Base-by-base conservation (phyloP, 2,113 vertebrate species). In the Colinus virginianus region DNA sequence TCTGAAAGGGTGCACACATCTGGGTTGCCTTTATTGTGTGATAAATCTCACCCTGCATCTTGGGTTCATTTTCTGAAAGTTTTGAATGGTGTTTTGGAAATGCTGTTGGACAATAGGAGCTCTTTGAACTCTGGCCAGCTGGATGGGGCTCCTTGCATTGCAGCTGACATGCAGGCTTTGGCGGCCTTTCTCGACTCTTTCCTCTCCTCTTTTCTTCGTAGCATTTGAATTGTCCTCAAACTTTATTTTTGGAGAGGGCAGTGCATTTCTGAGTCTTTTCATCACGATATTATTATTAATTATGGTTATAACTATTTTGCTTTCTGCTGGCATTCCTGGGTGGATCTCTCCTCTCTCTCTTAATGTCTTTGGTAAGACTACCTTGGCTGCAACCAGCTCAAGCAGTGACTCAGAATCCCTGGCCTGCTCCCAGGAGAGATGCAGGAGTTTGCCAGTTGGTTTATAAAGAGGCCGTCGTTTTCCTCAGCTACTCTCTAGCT, bases 181-280 rank as follows among this genome's bases (percentile, higher is more conserved):
- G 92, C 96, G 13, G 86, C 86, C 88, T 89, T 94, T 93, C 92
- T 95, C 9, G 2, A 90, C 95, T 95, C 92, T 83, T 91, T 96
- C 85, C 76, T 92, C 20, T 94, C 63, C n/a, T 93, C 75, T 95
- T 94, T 92, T 88, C 92, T 93, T 93, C 84, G 88, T 70, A 72
- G 86, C 81, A 43, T 94, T 97, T 97, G 92, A 97, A 81, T 92
- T 94, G 95, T 95, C 92, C 95, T 97, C 92, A 92, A 74, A 88
- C 93, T 97, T 97, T 96, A 97, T 97, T 97, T 97, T 96, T 97
- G 96, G 97, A 97, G 91, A 81, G 67, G 82, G 91, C 87, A 95
- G 74, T 26, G 53, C 19, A 8, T 91, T 90, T 96, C 84, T 95
- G 84, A 95, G 83, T 89, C 71, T 90, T 92, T 93, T 94, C 75